phyloP scores from a whole-genome alignment of 2,113 vertebrate species.

The Chloroceryle aenea region DNA sequence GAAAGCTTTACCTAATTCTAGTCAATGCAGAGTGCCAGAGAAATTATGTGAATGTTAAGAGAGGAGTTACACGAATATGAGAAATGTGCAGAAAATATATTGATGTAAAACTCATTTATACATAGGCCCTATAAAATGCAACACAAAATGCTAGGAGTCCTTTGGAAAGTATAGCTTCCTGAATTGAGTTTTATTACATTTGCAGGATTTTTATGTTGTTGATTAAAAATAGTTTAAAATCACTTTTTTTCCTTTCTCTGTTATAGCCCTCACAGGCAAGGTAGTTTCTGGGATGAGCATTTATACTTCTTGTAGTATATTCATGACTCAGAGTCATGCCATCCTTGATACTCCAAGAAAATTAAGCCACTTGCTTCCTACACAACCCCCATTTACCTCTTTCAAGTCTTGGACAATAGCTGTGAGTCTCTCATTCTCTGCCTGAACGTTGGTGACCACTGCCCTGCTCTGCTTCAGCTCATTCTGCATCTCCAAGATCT shows the following conservation, averaged over 20 bases:
- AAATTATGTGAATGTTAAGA: neutral
- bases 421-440: conserved; percentile 89
- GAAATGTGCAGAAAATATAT: neutral
- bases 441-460: conserved; percentile 85
- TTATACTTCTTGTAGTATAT: neutral
- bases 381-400: conserved; percentile 81
- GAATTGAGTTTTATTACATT: neutral
- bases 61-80: neutral
- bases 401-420: conserved; percentile 85
- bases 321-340: neutral
- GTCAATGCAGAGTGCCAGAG: neutral
- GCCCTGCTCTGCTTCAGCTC: conserved; percentile 89
- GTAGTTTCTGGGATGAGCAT: neutral
- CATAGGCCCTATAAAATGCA: neutral
- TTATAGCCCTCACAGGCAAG: neutral
- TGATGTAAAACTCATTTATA: neutral
- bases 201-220: accelerated
- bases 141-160: neutral
- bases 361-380: neutral
- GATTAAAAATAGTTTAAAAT: neutral
- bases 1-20: neutral
- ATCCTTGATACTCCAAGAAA: neutral
- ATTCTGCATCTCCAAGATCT: conserved; percentile 91
- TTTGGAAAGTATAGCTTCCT: neutral
- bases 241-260: neutral